Base-by-base conservation (phyloP, 1,140 invertebrate genomes). In the Dendroctonus ponderosae region DNA sequence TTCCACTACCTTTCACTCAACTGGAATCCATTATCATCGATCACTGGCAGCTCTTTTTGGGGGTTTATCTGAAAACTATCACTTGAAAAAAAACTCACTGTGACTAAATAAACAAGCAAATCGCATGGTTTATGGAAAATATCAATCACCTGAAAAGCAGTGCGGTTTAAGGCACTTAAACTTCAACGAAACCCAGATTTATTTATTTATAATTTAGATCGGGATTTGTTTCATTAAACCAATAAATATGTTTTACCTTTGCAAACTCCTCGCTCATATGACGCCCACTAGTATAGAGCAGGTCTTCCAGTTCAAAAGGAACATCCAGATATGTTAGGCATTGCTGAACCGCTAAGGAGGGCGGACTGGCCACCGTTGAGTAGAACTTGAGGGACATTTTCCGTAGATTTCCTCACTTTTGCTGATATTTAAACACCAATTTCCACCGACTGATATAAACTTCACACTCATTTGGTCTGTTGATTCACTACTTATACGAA, bases 11-110 rank as follows among this genome's bases (percentile, higher is more conserved):
- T 91, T 78, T 91, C 89, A 14, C 89, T 83, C 49, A 91, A 78
- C 59, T 82, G 80, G 70, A 91, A 87, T 14, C 89, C 89, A 71
- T 87, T 81, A 69, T 91, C 89, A 54, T 90, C 86, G 57, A 91
- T 75, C 0, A 90, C 86, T 0, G 89, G 89, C 69, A 91, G 89
- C 79, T 91, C 89, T 76, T 89, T 90, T 80, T 91, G 89, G 4
- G 89, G 89, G 81, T 91, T 91, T 78, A 87, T 82, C 89, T 91
- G 74, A 7, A 70, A 70, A 50, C 41, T 62, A 49, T 12, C 12
- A 46, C 44, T 11, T 12, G 9, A 26, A 26, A 26, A 26, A 26
- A 26, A 26, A n/a, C n/a, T n/a, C n/a, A n/a, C n/a, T n/a, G n/a
- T n/a, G n/a, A n/a, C n/a, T n/a, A n/a, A n/a, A n/a, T n/a, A n/a